Base-by-base conservation (phyloP, 2,888 invertebrate genomes). In the Nebria salina region DNA sequence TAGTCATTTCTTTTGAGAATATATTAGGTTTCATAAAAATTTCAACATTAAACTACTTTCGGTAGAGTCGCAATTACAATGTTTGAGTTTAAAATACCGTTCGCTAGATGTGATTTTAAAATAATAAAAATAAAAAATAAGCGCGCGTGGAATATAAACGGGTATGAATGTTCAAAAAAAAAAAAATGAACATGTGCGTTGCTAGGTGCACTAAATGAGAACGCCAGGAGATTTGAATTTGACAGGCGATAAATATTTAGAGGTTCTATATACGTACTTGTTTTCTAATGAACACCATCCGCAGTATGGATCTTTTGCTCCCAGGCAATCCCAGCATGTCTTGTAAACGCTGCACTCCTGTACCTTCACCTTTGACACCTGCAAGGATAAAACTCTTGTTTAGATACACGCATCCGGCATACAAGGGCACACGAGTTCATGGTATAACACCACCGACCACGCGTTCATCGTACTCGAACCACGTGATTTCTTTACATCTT, bases 241-340 rank as follows among this genome's bases (percentile, higher is more conserved):
- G 54, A 54, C 54, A 54, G 54, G 6, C 8, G 54, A 54, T 54
- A 54, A 54, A 54, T 54, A 54, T 54, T 54, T 54, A 54, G 54
- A 54, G 54, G 54, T 54, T 54, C 54, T 65, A 26, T 68, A 64
- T 65, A 88, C 91, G 89, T 89, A 92, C 92, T 97, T 97, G 90
- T 97, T 98, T 90, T 97, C 97, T 85, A 97, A 90, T 65, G 97
- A 97, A 91, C 98, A 98, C 98, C 98, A 98, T 83, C 98, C 98
- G 89, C 98, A 98, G 89, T 98, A 98, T 0, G 98, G 98, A 91
- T 98, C 98, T 88, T 96, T 95, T 83, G 97, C 97, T 86, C 96
- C 96, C 84, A 98, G 92, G 89, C 98, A 98, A 86, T 96, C 96
- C 89, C 95, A 93, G 89, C 98, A 98, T 82, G 96, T 96, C 88